Evolutionary conservation across 1,140 invertebrate species (phyloP), one percentile per base, ranked within the genome.

Genomic region (Streblospio benedicti): DNA sequence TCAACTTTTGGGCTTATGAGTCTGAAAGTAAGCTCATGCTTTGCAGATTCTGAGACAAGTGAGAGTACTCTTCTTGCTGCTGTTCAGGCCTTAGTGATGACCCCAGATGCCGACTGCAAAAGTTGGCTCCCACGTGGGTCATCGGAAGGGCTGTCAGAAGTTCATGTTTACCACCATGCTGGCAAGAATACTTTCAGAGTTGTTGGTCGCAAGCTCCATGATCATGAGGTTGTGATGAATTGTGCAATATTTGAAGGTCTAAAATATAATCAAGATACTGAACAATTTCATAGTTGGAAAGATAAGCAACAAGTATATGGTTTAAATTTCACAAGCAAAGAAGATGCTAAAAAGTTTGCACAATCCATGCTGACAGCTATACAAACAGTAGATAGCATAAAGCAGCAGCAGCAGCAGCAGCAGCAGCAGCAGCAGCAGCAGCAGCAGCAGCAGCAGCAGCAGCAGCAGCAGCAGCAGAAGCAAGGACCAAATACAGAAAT

Each of bases 161-260:
- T 98, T 45, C 93, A 97, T 79, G 91, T 98, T 65, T 98, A 96
- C 77, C 92, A 96, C 71, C 92, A 97, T 80, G 86, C 87, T 61
- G 84, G 88, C 68, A 93, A 96, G 79, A 94, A 94, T 78, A 95
- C 93, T 60, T 98, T 96, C 80, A 83, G 94, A 67, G 93, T 98
- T 14, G 93, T 98, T 18, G 94, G 93, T n/a, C 83, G 94, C 64
- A 97, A 97, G 79, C 81, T 97, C 9, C 91, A 95, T 68, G 93
- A 97, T 74, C 93, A 97, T 76, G 93, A 97, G 84, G 93, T 97
- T 69, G 94, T 97, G 47, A 96, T 97, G 69, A 97, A 98, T 79
- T 97, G 93, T 83, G 90, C 92, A 65, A 95, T 97, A 60, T 79
- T 93, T 43, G 93, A 93, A 77, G 91, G 91, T 57, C 83, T 97